Base-by-base conservation (phyloP, 2,113 vertebrate species). In the Pluvianellus socialis region DNA sequence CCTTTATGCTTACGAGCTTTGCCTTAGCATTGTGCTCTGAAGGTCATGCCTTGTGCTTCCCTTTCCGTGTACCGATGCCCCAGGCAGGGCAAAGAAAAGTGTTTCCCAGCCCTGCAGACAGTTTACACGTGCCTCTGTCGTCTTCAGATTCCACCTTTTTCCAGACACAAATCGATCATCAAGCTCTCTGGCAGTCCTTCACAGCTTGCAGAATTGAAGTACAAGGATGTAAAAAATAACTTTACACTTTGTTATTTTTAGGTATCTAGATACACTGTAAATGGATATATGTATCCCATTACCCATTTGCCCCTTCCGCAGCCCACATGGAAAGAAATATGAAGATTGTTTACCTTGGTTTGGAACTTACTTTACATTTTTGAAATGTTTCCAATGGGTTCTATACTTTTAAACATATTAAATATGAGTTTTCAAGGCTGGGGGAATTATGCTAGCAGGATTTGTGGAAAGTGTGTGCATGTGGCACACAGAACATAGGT, bases 41-140 rank as follows among this genome's bases (percentile, higher is more conserved):
- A 61, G 45, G 53, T 30, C 0, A 0, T 22, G 16, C 21, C 47
- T 80, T 35, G 40, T 73, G 66, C 70, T 87, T 71, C 33, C 10
- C 4, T 2, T 32, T 30, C 35, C 0, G 0, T 0, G 1, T 12
- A 28, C 30, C 3, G 2, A 35, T 66, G 38, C 8, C 61, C 3
- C 18, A 21, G 42, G 55, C 44, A 86, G 63, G 50, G 35, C 61
- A 74, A 84, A 50, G 38, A 40, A 50, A 76, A 56, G 14, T 12
- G 14, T 40, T 84, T 67, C 45, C 61, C 14, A 19, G 47, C 44
- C 63, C 30, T 33, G 44, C 23, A 20, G 28, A 9, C 52, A 14
- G 23, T 44, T 38, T 59, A 26, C 7, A 2, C 0, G 2, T 33
- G 14, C 27, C 33, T 72, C 26, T 32, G 5, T 33, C 4, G 2